Evolutionary conservation across 2,113 vertebrate species (phyloP).

Genomic region (Diadophis punctatus): DNA sequence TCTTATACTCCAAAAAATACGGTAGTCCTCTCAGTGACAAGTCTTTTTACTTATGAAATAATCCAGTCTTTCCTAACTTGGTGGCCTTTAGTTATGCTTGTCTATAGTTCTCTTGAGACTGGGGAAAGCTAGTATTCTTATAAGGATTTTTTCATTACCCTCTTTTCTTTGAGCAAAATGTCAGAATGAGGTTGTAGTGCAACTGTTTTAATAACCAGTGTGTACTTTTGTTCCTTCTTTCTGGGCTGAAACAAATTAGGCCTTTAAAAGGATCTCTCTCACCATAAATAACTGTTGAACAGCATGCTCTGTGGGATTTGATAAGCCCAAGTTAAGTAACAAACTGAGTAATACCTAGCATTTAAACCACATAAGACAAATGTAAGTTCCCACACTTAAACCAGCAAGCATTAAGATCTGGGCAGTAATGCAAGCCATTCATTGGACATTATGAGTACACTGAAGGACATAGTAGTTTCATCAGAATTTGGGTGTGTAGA

Average conservation of each 20-base stretch:
- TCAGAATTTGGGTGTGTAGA: background rate
- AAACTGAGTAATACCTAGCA: conserved; percentile 21
- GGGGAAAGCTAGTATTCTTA: background rate
- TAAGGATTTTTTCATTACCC: background rate
- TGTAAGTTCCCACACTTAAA: background rate
- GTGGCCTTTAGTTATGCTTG: background rate
- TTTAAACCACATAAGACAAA: conserved; percentile 22
- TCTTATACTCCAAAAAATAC: too few species aligned
- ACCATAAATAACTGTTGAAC: background rate
- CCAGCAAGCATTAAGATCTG: background rate
- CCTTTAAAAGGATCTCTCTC: background rate
- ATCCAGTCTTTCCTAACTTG: background rate
- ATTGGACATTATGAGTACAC: background rate
- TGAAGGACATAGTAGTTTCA: background rate
- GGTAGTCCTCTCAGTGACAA: background rate
- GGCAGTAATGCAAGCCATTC: background rate
- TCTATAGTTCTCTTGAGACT: background rate
- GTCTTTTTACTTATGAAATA: background rate
- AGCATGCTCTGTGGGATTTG: background rate
- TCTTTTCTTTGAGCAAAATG: background rate
- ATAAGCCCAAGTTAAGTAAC: conserved; percentile 9
- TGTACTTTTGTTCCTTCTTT: background rate
- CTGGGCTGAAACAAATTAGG: conserved; percentile 11
- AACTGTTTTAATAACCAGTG: background rate
- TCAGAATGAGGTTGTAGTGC: background rate